phyloP scores from a whole-genome alignment of 2,888 invertebrate species.

The Amorpha juglandis region DNA sequence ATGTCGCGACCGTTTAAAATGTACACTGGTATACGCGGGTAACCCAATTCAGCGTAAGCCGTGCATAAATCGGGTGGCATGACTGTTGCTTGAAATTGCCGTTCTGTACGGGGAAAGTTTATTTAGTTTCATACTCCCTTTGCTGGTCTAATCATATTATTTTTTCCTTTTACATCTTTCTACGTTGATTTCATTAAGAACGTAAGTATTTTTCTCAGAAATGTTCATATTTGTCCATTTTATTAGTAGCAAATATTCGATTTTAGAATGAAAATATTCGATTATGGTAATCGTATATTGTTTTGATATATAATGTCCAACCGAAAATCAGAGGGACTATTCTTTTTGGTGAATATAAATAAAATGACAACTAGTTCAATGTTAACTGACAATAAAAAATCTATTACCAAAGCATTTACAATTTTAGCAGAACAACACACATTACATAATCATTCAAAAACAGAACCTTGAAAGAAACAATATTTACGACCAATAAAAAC shows the following conservation, averaged over 20 bases:
- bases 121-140: constrained; percentile 22
- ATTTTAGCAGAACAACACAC: not conserved
- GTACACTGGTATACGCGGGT: constrained; percentile 41
- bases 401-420: not conserved
- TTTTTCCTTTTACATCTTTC: constrained; percentile 17
- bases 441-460: not conserved
- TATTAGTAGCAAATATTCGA: no score
- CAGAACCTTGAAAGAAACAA: constrained; percentile 22
- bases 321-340: no score
- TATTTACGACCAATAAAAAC: constrained; percentile 32
- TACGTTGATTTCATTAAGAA: constrained; percentile 19
- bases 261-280: no score
- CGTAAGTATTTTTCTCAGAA: not conserved
- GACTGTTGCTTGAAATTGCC: constrained; percentile 42
- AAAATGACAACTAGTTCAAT: no score
- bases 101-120: constrained; percentile 7
- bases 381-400: no score
- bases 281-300: no score
- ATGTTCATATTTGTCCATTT: not conserved
- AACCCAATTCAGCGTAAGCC: constrained; percentile 52
- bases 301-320: no score
- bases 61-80: constrained; percentile 47
- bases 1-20: constrained; percentile 19
- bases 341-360: no score
- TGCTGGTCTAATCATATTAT: constrained; percentile 10